A percentile compares a stretch with the other conserved stretches of the same genome.
phyloP scores from a whole-genome alignment of 2,888 invertebrate genomes.

The Agriopis leucophaearia region DNA sequence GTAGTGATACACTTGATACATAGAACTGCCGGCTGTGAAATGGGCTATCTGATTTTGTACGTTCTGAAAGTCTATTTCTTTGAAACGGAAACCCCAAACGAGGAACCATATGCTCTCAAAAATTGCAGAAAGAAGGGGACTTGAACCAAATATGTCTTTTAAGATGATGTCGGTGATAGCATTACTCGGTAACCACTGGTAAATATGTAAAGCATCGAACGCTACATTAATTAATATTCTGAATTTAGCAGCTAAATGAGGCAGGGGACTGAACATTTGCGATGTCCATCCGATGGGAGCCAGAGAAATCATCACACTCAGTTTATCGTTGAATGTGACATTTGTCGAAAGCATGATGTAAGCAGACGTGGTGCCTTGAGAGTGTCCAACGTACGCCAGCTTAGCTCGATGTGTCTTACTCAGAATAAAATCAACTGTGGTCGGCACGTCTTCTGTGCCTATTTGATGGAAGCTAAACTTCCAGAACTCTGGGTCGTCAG shows the following conservation, averaged over 20 bases:
- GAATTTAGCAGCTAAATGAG: neutral
- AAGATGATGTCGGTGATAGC: neutral
- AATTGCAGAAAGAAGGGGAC: neutral
- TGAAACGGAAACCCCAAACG: neutral
- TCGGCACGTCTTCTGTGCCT: constrained; percentile 89
- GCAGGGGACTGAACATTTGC: constrained; percentile 8
- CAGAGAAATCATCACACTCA: constrained; percentile 11
- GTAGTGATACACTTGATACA: constrained; percentile 8
- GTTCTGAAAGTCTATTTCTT: neutral
- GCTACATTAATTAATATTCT: neutral
- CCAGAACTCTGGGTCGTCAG: constrained; percentile 55
- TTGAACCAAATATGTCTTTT: neutral
- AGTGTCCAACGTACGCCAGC: constrained; percentile 16
- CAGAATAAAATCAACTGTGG: constrained; percentile 69
- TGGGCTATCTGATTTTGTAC: constrained; percentile 13
- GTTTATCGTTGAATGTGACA: constrained; percentile 12
- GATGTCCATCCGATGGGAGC: constrained; percentile 8
- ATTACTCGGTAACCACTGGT: neutral
- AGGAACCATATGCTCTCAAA: neutral
- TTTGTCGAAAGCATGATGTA: constrained; percentile 8
- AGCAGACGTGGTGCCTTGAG: constrained; percentile 12
- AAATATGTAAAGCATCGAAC: neutral
- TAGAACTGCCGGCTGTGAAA: constrained; percentile 10
- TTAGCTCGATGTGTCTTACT: neutral
- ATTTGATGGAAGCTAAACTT: constrained; percentile 89